Percentiles rank a stretch among this genome's conserved stretches.
Conservation (phyloP, 2,113 vertebrate genomes). For the Argyrosomus japonicus region DNA sequence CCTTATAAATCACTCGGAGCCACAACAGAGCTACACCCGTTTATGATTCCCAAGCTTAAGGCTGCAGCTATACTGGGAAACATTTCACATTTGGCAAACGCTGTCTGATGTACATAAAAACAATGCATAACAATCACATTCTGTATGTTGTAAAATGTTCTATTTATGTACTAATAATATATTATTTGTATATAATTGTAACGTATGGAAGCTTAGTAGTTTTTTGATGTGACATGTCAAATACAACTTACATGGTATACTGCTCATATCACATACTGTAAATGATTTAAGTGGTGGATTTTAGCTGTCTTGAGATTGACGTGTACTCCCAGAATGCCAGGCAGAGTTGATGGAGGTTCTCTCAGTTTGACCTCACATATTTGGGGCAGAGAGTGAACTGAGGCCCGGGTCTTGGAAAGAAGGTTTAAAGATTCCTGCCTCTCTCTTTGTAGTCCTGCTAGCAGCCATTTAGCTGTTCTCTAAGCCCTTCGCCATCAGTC, state of each 20-base stretch:
- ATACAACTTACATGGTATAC: conserved; percentile 13
- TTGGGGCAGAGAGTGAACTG: conserved; percentile 58
- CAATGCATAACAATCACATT: neutral
- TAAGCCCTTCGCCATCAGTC: conserved; percentile 76
- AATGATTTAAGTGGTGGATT: conserved; percentile 31
- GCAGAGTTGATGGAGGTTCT: conserved; percentile 19
- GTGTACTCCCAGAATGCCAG: conserved; percentile 40
- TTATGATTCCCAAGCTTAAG: conserved; percentile 53
- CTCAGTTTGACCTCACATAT: conserved; percentile 67
- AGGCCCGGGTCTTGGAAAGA: conserved; percentile 69
- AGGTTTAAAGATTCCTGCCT: conserved; percentile 67
- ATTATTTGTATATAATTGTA: conserved; percentile 12
- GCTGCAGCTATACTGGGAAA: conserved; percentile 43
- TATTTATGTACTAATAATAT: conserved; percentile 28
- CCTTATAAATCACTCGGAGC: conserved; percentile 70
- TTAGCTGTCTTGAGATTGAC: conserved; percentile 33
- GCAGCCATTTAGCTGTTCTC: conserved; percentile 74
- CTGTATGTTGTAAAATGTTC: conserved; percentile 15
- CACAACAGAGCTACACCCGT: conserved; percentile 64
- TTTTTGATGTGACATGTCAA: conserved; percentile 27
- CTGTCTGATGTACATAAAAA: conserved; percentile 15
- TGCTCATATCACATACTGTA: neutral
- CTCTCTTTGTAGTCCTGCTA: conserved; percentile 79
- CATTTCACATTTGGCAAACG: conserved; percentile 47
- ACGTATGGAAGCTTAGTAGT: neutral